These are phyloP conservation scores for Vireo altiloquus DNA, from an alignment of 2,113 vertebrate species.

Conservation along the genomic window DNA sequence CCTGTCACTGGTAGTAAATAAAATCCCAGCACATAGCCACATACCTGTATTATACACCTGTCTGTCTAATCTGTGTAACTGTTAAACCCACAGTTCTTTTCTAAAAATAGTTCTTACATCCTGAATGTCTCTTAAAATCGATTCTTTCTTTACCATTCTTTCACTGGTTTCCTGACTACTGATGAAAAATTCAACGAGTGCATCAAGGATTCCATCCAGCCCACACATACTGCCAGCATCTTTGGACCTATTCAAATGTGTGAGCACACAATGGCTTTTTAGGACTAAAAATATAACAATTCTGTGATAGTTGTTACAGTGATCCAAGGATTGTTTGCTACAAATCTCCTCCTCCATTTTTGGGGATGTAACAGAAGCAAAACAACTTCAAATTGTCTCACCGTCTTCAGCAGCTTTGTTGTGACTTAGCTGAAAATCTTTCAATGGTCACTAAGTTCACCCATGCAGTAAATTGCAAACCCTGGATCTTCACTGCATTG, in stretches of 20 bases:
- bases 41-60: neutral
- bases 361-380: neutral
- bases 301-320: neutral
- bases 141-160: neutral
- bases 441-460: neutral
- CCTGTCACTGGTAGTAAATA: neutral
- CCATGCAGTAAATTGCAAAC: neutral
- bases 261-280: neutral
- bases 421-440: neutral
- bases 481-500: neutral
- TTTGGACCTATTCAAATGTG: neutral
- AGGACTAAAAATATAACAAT: neutral
- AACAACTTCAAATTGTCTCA: neutral
- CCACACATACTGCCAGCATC: neutral
- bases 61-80: neutral
- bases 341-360: neutral
- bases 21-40: neutral
- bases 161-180: neutral
- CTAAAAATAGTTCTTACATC: neutral
- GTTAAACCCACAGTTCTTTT: neutral
- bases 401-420: neutral
- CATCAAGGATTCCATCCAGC: neutral
- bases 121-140: neutral
- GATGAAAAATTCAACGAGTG: neutral
- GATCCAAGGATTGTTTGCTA: neutral